Conservation (phyloP, 2,113 vertebrate genomes). For the Tor tambroides region DNA sequence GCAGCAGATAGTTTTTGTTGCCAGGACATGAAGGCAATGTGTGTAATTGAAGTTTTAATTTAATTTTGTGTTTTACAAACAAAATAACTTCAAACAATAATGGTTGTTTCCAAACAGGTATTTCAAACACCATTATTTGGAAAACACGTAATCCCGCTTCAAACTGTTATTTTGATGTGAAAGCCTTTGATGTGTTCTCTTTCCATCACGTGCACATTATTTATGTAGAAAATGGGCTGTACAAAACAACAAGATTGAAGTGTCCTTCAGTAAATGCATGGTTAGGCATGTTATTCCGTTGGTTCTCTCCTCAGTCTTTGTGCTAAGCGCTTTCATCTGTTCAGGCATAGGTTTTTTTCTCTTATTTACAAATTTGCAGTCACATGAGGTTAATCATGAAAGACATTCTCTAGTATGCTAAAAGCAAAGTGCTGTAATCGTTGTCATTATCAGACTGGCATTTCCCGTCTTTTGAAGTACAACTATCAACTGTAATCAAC, state of each 20-base stretch:
- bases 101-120: conserved; percentile 1
- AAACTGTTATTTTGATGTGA: background rate
- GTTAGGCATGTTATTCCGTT: background rate
- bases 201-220: conserved; percentile 12
- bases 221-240: background rate
- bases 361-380: conserved; percentile 34
- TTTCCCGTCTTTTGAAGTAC: background rate
- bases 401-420: background rate
- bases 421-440: background rate
- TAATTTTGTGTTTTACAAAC: background rate
- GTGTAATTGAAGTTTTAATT: background rate
- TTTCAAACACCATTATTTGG: background rate
- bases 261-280: conserved; percentile 14
- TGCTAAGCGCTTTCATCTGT: conserved; percentile 16
- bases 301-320: background rate
- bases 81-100: conserved; percentile 6
- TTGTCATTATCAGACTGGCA: conserved; percentile 1
- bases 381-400: conserved; percentile 25
- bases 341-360: conserved; percentile 25
- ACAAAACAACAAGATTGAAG: conserved; percentile 26
- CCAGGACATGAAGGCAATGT: background rate
- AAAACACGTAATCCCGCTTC: background rate
- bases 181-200: background rate
- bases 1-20: background rate
- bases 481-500: background rate